Evolutionary conservation across 2,113 vertebrate genomes (phyloP).

Genomic region (Gila orcuttii): DNA sequence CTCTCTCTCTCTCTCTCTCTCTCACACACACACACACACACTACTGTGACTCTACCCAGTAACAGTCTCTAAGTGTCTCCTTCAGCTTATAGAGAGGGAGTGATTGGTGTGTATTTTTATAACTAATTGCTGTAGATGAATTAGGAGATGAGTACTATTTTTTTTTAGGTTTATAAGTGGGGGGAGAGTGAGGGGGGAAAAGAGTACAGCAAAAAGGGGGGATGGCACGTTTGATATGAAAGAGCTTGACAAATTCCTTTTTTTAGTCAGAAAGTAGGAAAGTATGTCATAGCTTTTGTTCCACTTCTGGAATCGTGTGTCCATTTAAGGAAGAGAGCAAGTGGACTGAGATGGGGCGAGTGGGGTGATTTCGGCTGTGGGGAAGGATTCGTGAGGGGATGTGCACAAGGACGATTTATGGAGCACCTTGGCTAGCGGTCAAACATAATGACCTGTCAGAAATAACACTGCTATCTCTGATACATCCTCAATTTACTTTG

Average conservation of each 20-base stretch:
- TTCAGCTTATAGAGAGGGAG: slow-evolving; percentile 56
- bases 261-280: slow-evolving; percentile 63
- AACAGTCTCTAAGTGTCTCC: slow-evolving; percentile 70
- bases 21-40: too few species aligned
- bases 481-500: neutral
- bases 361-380: neutral
- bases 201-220: slow-evolving; percentile 28
- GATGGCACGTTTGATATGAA: slow-evolving; percentile 51
- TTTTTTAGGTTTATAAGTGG: slow-evolving; percentile 59
- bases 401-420: slow-evolving; percentile 1
- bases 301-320: slow-evolving; percentile 43
- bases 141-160: slow-evolving; percentile 64
- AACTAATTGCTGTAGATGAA: slow-evolving; percentile 76
- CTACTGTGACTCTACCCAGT: slow-evolving; percentile 66
- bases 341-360: slow-evolving; percentile 24
- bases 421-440: slow-evolving; percentile 20
- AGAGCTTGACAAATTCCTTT: slow-evolving; percentile 43
- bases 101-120: slow-evolving; percentile 80
- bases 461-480: neutral
- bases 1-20: neutral
- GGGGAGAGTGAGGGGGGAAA: slow-evolving; percentile 59
- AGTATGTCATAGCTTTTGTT: slow-evolving; percentile 55
- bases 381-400: slow-evolving; percentile 22
- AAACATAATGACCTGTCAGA: neutral
- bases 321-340: slow-evolving; percentile 56